Conservation (phyloP, 2,888 invertebrate genomes). For the Machimus rusticus region DNA sequence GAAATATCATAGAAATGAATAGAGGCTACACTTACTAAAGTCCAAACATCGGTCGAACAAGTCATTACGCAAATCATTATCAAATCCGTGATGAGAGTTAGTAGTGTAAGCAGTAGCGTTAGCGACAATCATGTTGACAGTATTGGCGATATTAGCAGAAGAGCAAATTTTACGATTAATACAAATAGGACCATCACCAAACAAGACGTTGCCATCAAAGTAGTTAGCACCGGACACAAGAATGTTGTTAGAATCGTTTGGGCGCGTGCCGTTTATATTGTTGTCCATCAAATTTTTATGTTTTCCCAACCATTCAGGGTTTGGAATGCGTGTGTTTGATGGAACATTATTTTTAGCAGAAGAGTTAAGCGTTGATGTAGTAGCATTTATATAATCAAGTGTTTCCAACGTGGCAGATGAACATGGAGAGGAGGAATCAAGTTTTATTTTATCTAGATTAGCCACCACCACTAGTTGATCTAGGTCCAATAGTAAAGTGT, state of each 20-base stretch:
- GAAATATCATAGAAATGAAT: neutral
- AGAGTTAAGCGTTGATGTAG: conserved; percentile 47
- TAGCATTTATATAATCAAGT: conserved; percentile 1
- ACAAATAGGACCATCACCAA: conserved; percentile 38
- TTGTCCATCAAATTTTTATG: neutral
- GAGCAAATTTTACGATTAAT: conserved; percentile 31
- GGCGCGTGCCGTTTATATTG: neutral
- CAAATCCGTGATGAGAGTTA: conserved; percentile 42
- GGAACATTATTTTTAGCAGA: conserved; percentile 46
- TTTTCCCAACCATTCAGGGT: neutral
- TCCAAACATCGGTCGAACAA: conserved; percentile 57
- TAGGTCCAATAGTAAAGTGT: conserved; percentile 67
- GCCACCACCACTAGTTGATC: conserved; percentile 66
- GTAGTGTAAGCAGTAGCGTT: conserved; percentile 31
- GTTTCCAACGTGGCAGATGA: conserved; percentile 49
- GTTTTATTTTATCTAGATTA: conserved; percentile 64
- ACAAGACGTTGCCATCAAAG: neutral
- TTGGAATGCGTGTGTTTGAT: neutral
- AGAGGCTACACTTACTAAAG: conserved; percentile 57
- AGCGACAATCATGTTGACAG: conserved; percentile 18
- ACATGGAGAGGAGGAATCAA: conserved; percentile 61
- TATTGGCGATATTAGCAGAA: conserved; percentile 32
- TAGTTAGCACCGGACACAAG: neutral
- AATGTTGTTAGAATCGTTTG: neutral
- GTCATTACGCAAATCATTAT: conserved; percentile 49